phyloP scores from a whole-genome alignment of 1,140 invertebrate genomes.

The Cheumatopsyche charites region DNA sequence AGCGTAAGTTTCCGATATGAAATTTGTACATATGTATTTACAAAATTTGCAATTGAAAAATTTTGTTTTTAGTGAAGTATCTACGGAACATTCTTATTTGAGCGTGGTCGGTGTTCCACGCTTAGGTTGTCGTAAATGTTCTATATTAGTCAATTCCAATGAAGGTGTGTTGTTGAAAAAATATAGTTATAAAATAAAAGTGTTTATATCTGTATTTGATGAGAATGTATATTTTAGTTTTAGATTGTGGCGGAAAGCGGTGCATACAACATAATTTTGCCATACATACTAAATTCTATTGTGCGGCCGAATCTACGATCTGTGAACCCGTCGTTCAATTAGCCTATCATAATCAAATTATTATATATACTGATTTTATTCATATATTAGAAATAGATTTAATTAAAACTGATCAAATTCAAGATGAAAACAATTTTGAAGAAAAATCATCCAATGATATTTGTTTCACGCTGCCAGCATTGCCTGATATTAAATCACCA shows the following conservation, averaged over 20 bases:
- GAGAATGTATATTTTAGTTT: slow-evolving; percentile 34
- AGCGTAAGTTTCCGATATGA: slow-evolving; percentile 53
- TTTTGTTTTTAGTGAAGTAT: slow-evolving; percentile 56
- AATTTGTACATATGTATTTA: neutral
- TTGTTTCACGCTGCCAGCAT: neutral
- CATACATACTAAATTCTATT: slow-evolving; percentile 61
- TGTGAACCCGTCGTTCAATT: slow-evolving; percentile 61
- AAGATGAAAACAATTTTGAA: slow-evolving; percentile 51
- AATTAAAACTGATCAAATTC: slow-evolving; percentile 56
- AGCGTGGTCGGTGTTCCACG: slow-evolving; percentile 61
- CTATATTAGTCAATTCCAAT: slow-evolving; percentile 56
- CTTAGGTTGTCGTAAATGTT: slow-evolving; percentile 60
- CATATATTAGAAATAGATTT: slow-evolving; percentile 62
- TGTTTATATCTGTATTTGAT: too few species aligned
- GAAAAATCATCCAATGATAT: slow-evolving; percentile 48
- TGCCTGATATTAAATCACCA: neutral
- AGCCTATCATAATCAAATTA: slow-evolving; percentile 61
- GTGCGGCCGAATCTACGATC: slow-evolving; percentile 59
- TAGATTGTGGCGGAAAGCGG: slow-evolving; percentile 54
- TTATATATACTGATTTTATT: slow-evolving; percentile 62
- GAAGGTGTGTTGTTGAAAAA: slow-evolving; percentile 50
- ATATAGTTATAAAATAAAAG: neutral
- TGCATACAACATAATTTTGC: slow-evolving; percentile 61
- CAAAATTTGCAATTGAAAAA: too few species aligned
- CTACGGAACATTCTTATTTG: slow-evolving; percentile 60